Conservation (phyloP, 2,113 vertebrate species). For the Columba janthina region DNA sequence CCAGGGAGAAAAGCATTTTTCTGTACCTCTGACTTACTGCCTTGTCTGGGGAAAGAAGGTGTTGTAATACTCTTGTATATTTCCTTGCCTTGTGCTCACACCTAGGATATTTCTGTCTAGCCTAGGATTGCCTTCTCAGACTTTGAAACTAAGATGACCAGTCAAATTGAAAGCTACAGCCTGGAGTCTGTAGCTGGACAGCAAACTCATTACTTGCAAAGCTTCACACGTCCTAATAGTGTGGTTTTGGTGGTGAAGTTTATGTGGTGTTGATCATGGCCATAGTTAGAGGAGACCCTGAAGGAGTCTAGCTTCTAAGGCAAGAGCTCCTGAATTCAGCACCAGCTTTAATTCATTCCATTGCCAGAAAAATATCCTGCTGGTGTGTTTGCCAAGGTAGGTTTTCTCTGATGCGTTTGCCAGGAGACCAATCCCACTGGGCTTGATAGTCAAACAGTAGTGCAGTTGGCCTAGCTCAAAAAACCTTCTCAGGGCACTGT, state of each 20-base stretch:
- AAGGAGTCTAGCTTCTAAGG: background rate
- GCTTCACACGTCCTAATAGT: background rate
- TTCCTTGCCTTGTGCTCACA: background rate
- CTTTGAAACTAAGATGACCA: background rate
- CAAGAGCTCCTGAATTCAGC: background rate
- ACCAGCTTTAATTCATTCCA: background rate
- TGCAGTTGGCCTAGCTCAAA: background rate
- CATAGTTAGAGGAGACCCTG: background rate
- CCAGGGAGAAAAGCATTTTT: background rate
- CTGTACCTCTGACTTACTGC: background rate
- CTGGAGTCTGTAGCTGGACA: background rate
- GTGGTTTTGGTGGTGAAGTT: background rate
- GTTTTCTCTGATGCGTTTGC: background rate
- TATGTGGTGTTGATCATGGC: background rate
- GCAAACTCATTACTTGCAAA: background rate
- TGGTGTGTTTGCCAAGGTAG: background rate
- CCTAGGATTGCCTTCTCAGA: background rate
- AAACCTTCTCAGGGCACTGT: background rate
- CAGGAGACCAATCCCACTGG: background rate
- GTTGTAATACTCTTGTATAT: background rate
- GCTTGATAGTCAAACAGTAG: background rate
- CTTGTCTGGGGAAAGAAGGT: background rate
- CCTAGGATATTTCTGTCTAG: background rate
- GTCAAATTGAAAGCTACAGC: background rate
- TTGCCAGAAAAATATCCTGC: background rate